Evolutionary conservation across 1,140 invertebrate genomes (phyloP).

Genomic region (Diploscapter pachys): DNA sequence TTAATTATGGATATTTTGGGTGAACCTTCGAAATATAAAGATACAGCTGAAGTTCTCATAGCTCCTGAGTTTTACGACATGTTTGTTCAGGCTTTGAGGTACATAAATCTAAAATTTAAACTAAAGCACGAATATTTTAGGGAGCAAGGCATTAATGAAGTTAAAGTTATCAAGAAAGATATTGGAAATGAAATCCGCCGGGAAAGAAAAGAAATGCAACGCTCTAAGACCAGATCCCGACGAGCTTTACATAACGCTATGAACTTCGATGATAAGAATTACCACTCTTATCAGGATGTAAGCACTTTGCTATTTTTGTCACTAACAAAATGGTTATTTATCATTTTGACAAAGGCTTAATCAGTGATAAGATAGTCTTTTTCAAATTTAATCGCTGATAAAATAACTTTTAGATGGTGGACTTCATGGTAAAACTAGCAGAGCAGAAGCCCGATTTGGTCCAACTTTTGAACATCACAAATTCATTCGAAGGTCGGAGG

Average conservation of each 20-base stretch:
- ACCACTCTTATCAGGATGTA: slow-evolving; percentile 45
- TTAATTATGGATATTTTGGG: slow-evolving; percentile 44
- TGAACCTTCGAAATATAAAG: slow-evolving; percentile 37
- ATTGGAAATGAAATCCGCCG: slow-evolving; percentile 42
- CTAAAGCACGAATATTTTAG: slow-evolving; percentile 39
- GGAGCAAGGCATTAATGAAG: slow-evolving; percentile 9
- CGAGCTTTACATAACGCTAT: slow-evolving; percentile 12
- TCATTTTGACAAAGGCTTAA: neutral
- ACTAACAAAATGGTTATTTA: neutral
- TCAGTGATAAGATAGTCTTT: neutral
- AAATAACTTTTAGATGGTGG: slow-evolving; percentile 42
- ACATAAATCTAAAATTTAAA: slow-evolving; percentile 19
- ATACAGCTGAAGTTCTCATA: slow-evolving; percentile 44
- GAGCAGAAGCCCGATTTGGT: slow-evolving; percentile 39
- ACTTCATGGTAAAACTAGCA: slow-evolving; percentile 41
- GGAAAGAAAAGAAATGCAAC: slow-evolving; percentile 31
- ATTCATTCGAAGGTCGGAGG: slow-evolving; percentile 47
- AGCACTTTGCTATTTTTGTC: neutral
- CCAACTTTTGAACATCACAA: slow-evolving; percentile 45
- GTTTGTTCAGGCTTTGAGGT: slow-evolving; percentile 34
- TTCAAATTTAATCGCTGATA: neutral
- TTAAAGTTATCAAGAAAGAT: slow-evolving; percentile 38
- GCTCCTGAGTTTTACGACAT: slow-evolving; percentile 43
- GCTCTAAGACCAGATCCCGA: slow-evolving; percentile 12
- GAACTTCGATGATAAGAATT: slow-evolving; percentile 41